Evolutionary conservation across 2,888 invertebrate species (phyloP), one percentile per base, ranked within the genome.

Genomic region (Psylliodes chrysocephalus): DNA sequence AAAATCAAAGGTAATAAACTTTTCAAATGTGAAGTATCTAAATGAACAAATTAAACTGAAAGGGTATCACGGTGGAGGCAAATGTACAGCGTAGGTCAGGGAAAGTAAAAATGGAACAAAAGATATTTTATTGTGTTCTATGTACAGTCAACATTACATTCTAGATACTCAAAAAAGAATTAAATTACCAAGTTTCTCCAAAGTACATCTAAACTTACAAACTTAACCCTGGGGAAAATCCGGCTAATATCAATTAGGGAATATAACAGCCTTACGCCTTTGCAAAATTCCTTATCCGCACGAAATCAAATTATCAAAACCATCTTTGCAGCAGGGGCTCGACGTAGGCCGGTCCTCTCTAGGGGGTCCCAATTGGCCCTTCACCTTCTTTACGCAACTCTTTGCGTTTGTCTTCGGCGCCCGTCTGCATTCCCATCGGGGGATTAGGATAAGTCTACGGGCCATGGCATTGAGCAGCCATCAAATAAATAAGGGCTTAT

Each of bases 221-320:
- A 22, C 3, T 6, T 22, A 2, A 22, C 35, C 35, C 14, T n/a
- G 35, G 35, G n/a, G 35, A 42, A 18, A 56, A 46, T 33, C 30
- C 18, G 18, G 33, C 55, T 46, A 56, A 44, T 56, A 56, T 46
- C 46, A 56, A 56, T 56, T 56, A 46, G 46, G 46, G 15, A 46
- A 56, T 12, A 17, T 30, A 22, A 10, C 19, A 46, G 4, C 35
- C 6, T 38, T 15, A 19, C 38, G 28, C 49, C 15, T 42, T 42
- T 15, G 17, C 42, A 17, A 35, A 57, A 47, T 22, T 57, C 28
- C 47, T 35, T 47, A 47, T 57, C 57, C 35, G 33, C 35, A 25
- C 33, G 19, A 47, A 57, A 57, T 57, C 57, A 44, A 57, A 57
- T 57, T 57, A 57, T 47, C 47, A 57, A 57, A 47, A 57, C 15